Evolutionary conservation across 2,888 invertebrate genomes (phyloP), one percentile per base, ranked within the genome.

Genomic region (Furcula furcula): DNA sequence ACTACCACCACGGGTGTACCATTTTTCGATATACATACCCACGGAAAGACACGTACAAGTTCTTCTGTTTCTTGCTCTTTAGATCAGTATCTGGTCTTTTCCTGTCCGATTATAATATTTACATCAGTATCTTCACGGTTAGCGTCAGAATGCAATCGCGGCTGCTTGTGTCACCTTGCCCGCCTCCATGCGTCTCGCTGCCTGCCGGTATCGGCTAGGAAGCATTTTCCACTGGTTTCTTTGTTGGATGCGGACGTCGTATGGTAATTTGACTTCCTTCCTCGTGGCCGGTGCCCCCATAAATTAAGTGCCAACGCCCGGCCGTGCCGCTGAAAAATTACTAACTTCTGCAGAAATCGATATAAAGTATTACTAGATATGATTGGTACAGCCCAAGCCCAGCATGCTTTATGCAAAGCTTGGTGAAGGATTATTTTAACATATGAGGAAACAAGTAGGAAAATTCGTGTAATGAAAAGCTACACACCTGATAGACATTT

Each of bases 221-320:
- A 68, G 67, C 70, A 65, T 61, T 70, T 69, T 64, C 70, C 66
- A 62, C 49, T 58, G 62, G 73, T 75, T 80, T 80, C 76, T 81
- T 81, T 82, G 76, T 72, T 69, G 70, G 61, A 34, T 34, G 62
- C 75, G 74, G 75, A 75, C 71, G 82, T 81, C 75, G 78, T 86
- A 86, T 87, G 87, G 78, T 84, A 87, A 87, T 86, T 73, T 56
- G 47, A 69, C 62, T 86, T 86, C 86, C 86, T 86, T 85, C 82
- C 83, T 69, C 41, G 54, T 70, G 65, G 67, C 70, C 65, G 71
- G 53, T 54, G 58, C 54, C 60, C 60, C 61, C 77, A 82, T 87
- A 87, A 87, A 87, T 87, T 74, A 78, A 67, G 71, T 71, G 78
- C 79, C 76, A 75, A 72, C 75, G 68, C 66, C 63, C 74, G 76